Conservation (phyloP, 1,140 invertebrate species). For the Onthophagus taurus region DNA sequence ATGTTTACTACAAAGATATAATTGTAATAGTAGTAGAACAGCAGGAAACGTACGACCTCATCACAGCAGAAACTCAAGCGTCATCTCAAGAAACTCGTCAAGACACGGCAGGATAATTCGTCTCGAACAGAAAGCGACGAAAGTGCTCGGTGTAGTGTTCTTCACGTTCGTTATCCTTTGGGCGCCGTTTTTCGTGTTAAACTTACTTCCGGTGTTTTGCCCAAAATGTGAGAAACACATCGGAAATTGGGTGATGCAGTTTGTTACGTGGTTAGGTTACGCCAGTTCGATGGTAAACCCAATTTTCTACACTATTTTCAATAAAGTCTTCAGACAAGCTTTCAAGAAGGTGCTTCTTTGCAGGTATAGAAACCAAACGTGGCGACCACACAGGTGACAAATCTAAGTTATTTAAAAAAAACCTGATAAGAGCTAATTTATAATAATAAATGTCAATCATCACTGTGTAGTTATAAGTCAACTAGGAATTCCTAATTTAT, state of each 20-base stretch:
- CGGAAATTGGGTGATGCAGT: conserved; percentile 68
- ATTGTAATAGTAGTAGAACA: conserved; percentile 42
- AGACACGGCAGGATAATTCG: conserved; percentile 70
- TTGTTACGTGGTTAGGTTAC: conserved; percentile 86
- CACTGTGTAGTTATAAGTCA: too few species aligned
- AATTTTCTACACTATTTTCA: conserved; percentile 91
- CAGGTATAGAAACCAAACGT: conserved; percentile 52
- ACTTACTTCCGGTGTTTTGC: conserved; percentile 70
- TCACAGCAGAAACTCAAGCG: conserved; percentile 65
- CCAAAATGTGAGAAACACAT: conserved; percentile 65
- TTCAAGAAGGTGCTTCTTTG: conserved; percentile 84
- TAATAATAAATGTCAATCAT: conserved; percentile 7
- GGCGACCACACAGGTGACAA: conserved; percentile 42
- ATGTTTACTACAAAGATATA: conserved; percentile 46
- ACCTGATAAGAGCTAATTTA: not conserved
- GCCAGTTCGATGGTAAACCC: conserved; percentile 90
- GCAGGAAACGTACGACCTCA: conserved; percentile 44
- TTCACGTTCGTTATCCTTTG: conserved; percentile 89
- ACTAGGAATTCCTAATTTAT: too few species aligned
- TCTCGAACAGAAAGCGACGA: conserved; percentile 88
- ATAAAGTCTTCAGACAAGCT: conserved; percentile 83
- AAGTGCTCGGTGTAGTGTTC: conserved; percentile 86
- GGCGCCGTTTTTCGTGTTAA: conserved; percentile 88
- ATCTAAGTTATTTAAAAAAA: not conserved
- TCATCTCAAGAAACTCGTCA: conserved; percentile 68